Base-by-base conservation (phyloP, 1,140 invertebrate genomes). In the Drosophila arizonae region DNA sequence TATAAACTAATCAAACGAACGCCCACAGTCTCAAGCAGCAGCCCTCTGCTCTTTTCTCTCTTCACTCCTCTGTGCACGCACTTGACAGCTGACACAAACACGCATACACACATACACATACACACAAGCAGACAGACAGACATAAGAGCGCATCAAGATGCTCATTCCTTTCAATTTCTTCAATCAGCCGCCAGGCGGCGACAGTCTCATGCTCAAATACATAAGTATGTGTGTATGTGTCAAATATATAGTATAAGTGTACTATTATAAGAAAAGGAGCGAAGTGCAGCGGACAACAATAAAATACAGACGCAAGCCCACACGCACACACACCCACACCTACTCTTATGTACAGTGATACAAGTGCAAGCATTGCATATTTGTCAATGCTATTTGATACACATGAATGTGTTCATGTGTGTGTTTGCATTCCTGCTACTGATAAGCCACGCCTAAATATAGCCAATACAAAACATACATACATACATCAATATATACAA, bases 1-100 rank as follows among this genome's bases (percentile, higher is more conserved):
- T 87, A 87, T 87, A 87, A 87, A 81, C 82, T 87, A 87, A 87
- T 87, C 79, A 87, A 88, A 77, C 69, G 63, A 68, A 68, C 79
- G 79, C 66, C 71, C 65, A 73, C 67, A 65, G 56, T 28, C 54
- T 13, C 51, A 15, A 17, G 13, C 21, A 30, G 11, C 26, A 43
- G 43, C 61, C 17, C 28, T 39, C 48, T 50, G 30, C 28, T 28
- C 51, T 39, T 45, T 50, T 39, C 21, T n/a, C 51, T 33, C 28
- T 52, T 61, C 39, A 39, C 33, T 48, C 24, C 43, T 43, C 26
- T 55, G 13, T 41, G 13, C 63, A 68, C 70, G 64, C 64, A 72
- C 57, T 72, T 68, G 43, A 50, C 70, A 68, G 70, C 70, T 61
- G 64, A 72, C 57, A 69, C 11, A 62, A 39, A 55, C 52, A 48